Evolutionary conservation across 2,888 invertebrate species (phyloP), one percentile per base, ranked within the genome.

Genomic region (Microctonus brassicae): DNA sequence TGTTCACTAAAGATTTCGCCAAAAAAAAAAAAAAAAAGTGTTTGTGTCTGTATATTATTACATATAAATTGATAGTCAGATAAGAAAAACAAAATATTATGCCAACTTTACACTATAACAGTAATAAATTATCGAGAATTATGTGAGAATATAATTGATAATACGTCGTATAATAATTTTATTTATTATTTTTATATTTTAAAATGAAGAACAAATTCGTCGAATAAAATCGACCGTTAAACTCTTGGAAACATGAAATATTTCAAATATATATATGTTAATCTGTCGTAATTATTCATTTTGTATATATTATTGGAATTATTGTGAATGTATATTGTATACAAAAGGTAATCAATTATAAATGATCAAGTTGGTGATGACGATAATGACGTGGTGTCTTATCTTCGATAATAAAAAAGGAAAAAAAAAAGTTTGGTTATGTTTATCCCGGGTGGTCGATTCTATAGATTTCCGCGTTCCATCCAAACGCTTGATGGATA

Each of bases 401-500:
- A 60, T 60, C 60, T 34, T 20, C 29, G 34, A 6, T 26, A 55
- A 11, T 36, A 20, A 5, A 9, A 20, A 55, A 53, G 33, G 52
- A 42, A 22, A 33, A 29, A n/a, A n/a, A n/a, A n/a, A n/a, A n/a
- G n/a, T n/a, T 65, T 11, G 55, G 34, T 36, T 22, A 9, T 39
- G 29, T 47, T 9, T 39, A 24, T 55, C 65, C 52, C 55, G 65
- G 65, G 29, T 26, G 53, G 36, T 34, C 34, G 52, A 47, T 39
- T 60, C 52, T 6, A 11, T 20, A 36, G 34, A 34, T 70, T 70
- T 70, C 70, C 70, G 70, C 63, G 58, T 64, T 53, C 55, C 57
- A 58, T 57, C 57, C 55, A 11, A 65, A 36, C 36, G 36, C 55
- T 10, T 52, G 63, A 26, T 47, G 20, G 47, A 26, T 63, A 5